Evolutionary conservation across 30 jellyfish, hydroid and myxozoan genomes (phyloP), one percentile per base, ranked within the genome.

Genomic region (Pelagia noctiluca): DNA sequence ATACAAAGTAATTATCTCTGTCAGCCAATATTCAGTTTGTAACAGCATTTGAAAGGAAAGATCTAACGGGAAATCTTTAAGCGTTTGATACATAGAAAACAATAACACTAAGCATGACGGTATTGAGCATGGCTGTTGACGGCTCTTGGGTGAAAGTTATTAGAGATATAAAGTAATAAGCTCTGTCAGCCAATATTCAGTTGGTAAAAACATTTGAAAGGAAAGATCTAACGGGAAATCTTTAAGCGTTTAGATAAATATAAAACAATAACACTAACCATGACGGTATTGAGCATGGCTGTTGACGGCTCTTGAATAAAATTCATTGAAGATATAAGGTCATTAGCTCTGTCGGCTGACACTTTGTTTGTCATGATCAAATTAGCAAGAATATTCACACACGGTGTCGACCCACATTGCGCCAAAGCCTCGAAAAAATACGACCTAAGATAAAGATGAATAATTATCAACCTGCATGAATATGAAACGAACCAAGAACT

Each of bases 261-360:
- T 8, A 52, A 30, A 0, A 26, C 5, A 29, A 5, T 1, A n/a
- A 7, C 13, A 42, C 80, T 21, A 34, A 86, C 96, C 89, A 86
- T 75, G 3, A 86, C 73, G 5, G 81, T 65, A 29, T 86, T 86
- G 16, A 86, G 74, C 96, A 86, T 86, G 0, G 80, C 88, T 0
- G 96, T 90, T n/a, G 97, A 53, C 0, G 99, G 99, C 35, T 87
- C 96, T 50, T 94, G 93, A 21, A 88, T 84, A 36, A 94, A 94
- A 26, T 93, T 88, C 80, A 94, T 34, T 26, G 93, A 92, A 0
- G 96, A 35, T 30, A 94, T 54, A 21, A 88, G 68, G 25, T 86
- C 81, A 37, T 62, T 76, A 36, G 82, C 87, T 42, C 50, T 77
- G 24, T 84, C 75, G 46, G 85, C 25, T 63, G 89, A 75, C 0